A percentile compares a stretch with the other conserved stretches of the same genome.
phyloP scores from a whole-genome alignment of 2,113 vertebrate species.

The Xiphophorus couchianus region DNA sequence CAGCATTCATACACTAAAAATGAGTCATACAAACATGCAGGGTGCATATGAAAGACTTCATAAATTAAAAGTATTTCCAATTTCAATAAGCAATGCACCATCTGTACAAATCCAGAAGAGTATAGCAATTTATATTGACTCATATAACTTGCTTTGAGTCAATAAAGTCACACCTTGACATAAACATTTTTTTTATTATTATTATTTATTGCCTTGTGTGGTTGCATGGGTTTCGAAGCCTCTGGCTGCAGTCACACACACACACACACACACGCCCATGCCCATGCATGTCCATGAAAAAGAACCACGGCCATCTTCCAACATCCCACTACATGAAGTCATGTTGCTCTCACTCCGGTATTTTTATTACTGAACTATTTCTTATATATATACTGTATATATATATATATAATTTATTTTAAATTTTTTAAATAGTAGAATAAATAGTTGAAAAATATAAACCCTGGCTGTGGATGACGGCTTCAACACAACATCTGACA shows the following conservation, averaged over 20 bases:
- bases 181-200: too few relatives aligned
- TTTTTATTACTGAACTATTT: conserved; percentile 44
- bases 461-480: neutral
- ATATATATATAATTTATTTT: too few relatives aligned
- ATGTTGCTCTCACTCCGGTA: conserved; percentile 55
- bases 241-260: conserved; percentile 58
- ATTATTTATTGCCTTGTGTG: neutral
- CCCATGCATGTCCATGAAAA: conserved; percentile 9
- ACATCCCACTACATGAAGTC: conserved; percentile 29
- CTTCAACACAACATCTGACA: neutral
- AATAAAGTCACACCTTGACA: neutral
- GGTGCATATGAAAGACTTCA: conserved; percentile 45
- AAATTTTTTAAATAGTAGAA: conserved; percentile 1
- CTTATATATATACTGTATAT: too few relatives aligned
- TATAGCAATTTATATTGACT: too few relatives aligned
- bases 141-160: too few relatives aligned
- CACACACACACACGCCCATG: neutral
- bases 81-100: conserved; percentile 58
- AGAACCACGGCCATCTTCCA: neutral
- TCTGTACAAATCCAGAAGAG: conserved; percentile 53
- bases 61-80: conserved; percentile 61
- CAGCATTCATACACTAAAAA: conserved; percentile 24
- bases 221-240: conserved; percentile 13
- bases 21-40: conserved; percentile 45
- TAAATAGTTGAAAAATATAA: neutral